Evolutionary conservation across 2,888 invertebrate genomes (phyloP).

Genomic region (Lottia scabra): DNA sequence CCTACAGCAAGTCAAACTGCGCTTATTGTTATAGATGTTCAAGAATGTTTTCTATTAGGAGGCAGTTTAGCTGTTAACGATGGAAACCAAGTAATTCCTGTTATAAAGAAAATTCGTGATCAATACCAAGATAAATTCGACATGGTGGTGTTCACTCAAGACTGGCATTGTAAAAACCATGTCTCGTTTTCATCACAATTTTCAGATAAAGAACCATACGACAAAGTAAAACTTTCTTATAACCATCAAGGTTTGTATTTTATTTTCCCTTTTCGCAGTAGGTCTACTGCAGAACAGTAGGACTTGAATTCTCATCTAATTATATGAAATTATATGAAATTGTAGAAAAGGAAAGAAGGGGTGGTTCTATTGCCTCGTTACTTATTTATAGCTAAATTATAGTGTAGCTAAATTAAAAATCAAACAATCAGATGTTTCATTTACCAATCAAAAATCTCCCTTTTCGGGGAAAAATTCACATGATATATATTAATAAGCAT

Average conservation of each 20-base stretch:
- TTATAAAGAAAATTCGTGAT: slow-evolving; percentile 52
- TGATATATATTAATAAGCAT: too few species aligned
- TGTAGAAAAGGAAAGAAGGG: too few species aligned
- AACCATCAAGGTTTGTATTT: slow-evolving; percentile 38
- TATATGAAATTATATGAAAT: too few species aligned
- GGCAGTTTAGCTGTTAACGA: slow-evolving; percentile 52
- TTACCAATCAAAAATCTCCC: too few species aligned
- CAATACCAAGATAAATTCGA: slow-evolving; percentile 35
- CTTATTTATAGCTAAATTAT: too few species aligned
- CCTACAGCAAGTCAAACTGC: slow-evolving; percentile 25
- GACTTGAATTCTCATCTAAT: too few species aligned
- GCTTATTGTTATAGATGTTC: slow-evolving; percentile 57
- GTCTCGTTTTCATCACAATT: slow-evolving; percentile 62
- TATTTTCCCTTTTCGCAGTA: too few species aligned
- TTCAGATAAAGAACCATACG: slow-evolving; percentile 19
- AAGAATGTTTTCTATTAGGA: slow-evolving; percentile 57
- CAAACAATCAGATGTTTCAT: too few species aligned
- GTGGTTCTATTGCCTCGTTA: too few species aligned
- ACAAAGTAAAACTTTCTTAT: slow-evolving; percentile 41
- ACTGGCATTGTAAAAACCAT: slow-evolving; percentile 61
- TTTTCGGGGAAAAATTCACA: too few species aligned
- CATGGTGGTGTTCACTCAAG: slow-evolving; percentile 54
- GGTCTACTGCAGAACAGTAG: too few species aligned
- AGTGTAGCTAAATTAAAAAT: too few species aligned
- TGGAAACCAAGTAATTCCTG: slow-evolving; percentile 48